Conservation (phyloP, 2,888 invertebrate species). For the Keiferia lycopersicella region DNA sequence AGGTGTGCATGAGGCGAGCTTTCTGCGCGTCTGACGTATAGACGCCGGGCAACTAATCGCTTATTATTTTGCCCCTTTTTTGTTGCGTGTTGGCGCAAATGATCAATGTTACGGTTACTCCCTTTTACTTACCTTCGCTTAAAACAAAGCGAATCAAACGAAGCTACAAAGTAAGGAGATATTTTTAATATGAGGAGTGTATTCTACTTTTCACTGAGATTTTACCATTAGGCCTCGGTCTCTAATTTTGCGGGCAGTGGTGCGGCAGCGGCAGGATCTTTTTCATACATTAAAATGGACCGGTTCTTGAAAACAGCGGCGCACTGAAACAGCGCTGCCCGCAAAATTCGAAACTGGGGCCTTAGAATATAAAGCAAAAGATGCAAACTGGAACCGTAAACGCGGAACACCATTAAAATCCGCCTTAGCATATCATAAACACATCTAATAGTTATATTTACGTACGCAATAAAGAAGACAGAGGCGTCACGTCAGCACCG, state of each 20-base stretch:
- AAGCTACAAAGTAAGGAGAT: constrained; percentile 46
- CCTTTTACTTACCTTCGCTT: constrained; percentile 49
- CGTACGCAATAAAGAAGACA: constrained; percentile 74
- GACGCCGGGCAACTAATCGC: constrained; percentile 61
- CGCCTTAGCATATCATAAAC: constrained; percentile 66
- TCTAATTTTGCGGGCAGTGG: too few relatives aligned
- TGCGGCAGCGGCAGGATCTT: too few relatives aligned
- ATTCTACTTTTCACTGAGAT: too few relatives aligned
- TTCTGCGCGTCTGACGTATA: constrained; percentile 55
- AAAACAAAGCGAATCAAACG: constrained; percentile 49
- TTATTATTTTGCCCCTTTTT: constrained; percentile 61
- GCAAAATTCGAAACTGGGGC: too few relatives aligned
- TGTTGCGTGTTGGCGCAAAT: constrained; percentile 61
- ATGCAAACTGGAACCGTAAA: constrained; percentile 48
- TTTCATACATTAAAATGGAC: too few relatives aligned
- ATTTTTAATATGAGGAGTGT: constrained; percentile 38
- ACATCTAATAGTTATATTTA: constrained; percentile 72
- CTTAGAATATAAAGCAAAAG: constrained; percentile 43
- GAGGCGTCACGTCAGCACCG: constrained; percentile 69
- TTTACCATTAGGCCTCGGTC: too few relatives aligned
- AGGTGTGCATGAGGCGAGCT: constrained; percentile 68
- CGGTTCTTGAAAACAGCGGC: too few relatives aligned
- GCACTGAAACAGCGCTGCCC: constrained; percentile 37
- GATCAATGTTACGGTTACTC: constrained; percentile 57
- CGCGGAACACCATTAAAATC: constrained; percentile 61